A percentile compares a stretch with the other conserved stretches of the same genome.
These are phyloP conservation scores for Alaudala cheleensis DNA, from an alignment of 2,113 vertebrate genomes.

Conservation along the genomic window DNA sequence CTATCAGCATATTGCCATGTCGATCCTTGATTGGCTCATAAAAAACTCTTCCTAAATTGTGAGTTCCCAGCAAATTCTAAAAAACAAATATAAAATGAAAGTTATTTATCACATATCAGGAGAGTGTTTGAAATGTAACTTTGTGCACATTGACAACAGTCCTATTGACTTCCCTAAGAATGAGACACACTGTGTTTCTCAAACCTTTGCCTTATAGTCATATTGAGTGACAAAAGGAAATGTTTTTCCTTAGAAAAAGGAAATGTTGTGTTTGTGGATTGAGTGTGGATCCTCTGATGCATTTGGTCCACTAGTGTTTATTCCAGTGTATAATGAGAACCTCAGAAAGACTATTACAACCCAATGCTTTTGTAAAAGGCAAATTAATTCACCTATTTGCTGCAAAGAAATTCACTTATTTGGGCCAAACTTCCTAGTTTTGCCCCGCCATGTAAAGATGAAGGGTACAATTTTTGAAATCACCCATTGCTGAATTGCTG, in stretches of 20 bases:
- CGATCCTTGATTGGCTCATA: slow-evolving; percentile 97
- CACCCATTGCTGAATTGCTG: neutral
- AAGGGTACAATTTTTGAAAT: neutral
- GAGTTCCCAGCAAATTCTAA: slow-evolving; percentile 93
- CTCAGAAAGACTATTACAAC: fast-evolving
- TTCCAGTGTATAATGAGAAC: neutral
- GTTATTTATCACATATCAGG: neutral
- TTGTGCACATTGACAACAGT: neutral
- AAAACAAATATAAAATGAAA: slow-evolving; percentile 25
- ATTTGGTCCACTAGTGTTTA: neutral
- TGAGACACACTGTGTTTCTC: neutral
- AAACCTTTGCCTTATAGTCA: neutral
- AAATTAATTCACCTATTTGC: neutral
- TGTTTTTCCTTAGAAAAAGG: neutral
- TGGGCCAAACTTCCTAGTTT: neutral
- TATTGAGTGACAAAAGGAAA: neutral
- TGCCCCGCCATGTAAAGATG: neutral
- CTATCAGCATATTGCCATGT: slow-evolving; percentile 92
- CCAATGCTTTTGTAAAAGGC: neutral
- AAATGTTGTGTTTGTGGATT: neutral
- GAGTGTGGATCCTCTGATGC: neutral
- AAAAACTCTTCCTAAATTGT: slow-evolving; percentile 93
- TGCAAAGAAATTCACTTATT: neutral
- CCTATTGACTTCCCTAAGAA: neutral
- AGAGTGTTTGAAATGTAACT: neutral